These are phyloP conservation scores for Channa argus DNA, from an alignment of 2,113 vertebrate genomes.

Conservation along the genomic window DNA sequence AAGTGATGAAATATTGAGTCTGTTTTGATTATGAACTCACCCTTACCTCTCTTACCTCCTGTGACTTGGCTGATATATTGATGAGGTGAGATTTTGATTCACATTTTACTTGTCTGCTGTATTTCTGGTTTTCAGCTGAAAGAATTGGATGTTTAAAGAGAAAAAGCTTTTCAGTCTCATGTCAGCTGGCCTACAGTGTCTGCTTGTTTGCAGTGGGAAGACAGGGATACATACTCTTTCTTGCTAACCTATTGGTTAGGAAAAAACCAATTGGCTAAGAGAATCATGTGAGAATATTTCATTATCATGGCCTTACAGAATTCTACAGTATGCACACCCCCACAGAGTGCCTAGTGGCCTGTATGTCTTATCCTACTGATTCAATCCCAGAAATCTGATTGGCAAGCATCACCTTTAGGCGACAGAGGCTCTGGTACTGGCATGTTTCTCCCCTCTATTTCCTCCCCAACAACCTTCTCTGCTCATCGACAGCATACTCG, in stretches of 20 bases:
- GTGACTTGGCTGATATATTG: constrained; percentile 64
- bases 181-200: constrained; percentile 44
- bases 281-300: constrained; percentile 19
- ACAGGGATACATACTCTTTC: constrained; percentile 3
- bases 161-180: constrained; percentile 36
- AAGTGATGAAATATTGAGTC: constrained; percentile 63
- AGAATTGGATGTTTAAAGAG: constrained; percentile 26
- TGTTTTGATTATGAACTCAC: constrained; percentile 70
- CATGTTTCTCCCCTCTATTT: constrained; percentile 55
- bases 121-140: constrained; percentile 51
- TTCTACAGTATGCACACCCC: constrained; percentile 6
- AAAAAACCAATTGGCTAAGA: constrained; percentile 22
- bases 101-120: constrained; percentile 37
- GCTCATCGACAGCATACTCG: constrained; percentile 69
- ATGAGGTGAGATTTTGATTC: constrained; percentile 52
- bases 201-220: constrained; percentile 46
- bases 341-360: constrained; percentile 14
- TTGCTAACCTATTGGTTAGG: constrained; percentile 7
- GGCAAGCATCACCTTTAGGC: constrained; percentile 59
- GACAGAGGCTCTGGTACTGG: constrained; percentile 51
- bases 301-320: constrained; percentile 27
- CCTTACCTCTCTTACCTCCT: constrained; percentile 59
- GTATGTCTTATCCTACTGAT: constrained; percentile 44
- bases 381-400: constrained; percentile 58
- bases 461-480: constrained; percentile 59